Conservation (phyloP, 2,113 vertebrate genomes). For the Merops nubicus region DNA sequence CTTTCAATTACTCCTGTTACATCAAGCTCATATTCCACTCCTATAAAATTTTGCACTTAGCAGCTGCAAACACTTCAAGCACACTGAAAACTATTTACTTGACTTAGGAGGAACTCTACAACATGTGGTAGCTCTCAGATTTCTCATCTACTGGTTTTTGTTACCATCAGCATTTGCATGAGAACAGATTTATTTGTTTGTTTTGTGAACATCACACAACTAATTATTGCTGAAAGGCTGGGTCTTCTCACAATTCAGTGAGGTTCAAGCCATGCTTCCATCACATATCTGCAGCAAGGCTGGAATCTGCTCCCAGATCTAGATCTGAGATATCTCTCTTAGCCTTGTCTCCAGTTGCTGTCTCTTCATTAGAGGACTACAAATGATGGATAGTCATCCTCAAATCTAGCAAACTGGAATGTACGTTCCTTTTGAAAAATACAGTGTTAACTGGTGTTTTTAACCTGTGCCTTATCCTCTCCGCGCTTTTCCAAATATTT, state of each 20-base stretch:
- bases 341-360: neutral
- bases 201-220: neutral
- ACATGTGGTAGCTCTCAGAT: neutral
- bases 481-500: neutral
- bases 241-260: neutral
- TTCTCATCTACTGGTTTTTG: neutral
- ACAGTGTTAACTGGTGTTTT: neutral
- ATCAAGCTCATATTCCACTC: neutral
- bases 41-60: neutral
- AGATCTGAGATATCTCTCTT: neutral
- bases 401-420: neutral
- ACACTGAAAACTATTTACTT: neutral
- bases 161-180: neutral
- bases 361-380: neutral
- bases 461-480: neutral
- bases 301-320: neutral
- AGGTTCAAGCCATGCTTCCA: neutral
- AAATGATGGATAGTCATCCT: neutral
- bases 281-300: accelerated
- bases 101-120: neutral
- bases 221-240: neutral
- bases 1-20: neutral
- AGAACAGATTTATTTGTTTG: neutral
- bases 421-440: neutral
- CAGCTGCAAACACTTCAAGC: neutral